Base-by-base conservation (phyloP, 2,888 invertebrate genomes). In the Drosophila kuntzei region DNA sequence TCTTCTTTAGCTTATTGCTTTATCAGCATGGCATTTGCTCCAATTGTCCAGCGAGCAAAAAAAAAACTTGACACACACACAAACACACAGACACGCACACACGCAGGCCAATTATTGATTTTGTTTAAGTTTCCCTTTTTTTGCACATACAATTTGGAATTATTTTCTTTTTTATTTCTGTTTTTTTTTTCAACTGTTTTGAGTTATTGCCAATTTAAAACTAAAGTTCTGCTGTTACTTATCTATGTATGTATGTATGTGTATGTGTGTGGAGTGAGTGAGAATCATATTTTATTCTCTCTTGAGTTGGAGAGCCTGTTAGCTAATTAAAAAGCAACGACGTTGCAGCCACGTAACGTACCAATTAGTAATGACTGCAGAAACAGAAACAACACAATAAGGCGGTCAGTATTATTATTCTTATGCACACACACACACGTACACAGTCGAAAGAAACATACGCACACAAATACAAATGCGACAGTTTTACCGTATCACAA, bases 61-160 rank as follows among this genome's bases (percentile, higher is more conserved):
- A n/a, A n/a, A 41, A 50, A 50, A 61, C 27, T 49, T 54, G 49
- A 59, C 62, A 51, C 59, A 61, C 39, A 54, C 65, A 49, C 32
- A 32, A 32, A 53, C 53, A 49, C 61, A 63, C 54, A 59, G 41
- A 43, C 51, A 65, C 34, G 34, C 36, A 59, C 27, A 54, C 29
- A 50, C 37, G 39, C 44, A 18, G 60, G 84, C 72, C 84, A 84
- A 84, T 89, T 85, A 85, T 85, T 87, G 84, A 85, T 85, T 85
- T 85, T 88, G 72, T 63, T 76, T 65, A 50, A 61, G 58, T 72
- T 47, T 64, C 54, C 27, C 29, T 49, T 73, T 70, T 63, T 67
- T 65, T 12, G 65, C 87, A 67, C 76, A 62, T 59, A 58, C 58
- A 77, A 77, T 73, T 81, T 60, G 27, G 27, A 39, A 62, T 25